Conservation (phyloP, 2,113 vertebrate species). For the Archocentrus centrarchus region DNA sequence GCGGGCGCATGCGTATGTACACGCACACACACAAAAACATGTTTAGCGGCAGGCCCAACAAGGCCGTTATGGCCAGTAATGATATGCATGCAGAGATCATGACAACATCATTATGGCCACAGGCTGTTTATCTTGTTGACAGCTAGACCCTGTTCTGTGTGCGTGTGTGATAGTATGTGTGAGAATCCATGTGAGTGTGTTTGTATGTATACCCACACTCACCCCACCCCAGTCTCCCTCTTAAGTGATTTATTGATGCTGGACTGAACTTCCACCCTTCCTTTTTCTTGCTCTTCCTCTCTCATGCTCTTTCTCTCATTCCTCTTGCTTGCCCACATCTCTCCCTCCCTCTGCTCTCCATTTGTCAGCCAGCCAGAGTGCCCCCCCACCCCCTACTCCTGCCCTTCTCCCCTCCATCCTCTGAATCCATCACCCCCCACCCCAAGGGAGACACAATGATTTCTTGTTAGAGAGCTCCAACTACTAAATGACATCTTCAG, state of each 20-base stretch:
- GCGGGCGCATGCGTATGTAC: background rate
- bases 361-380: conserved; percentile 62
- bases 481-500: conserved; percentile 82
- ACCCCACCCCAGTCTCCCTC: conserved; percentile 55
- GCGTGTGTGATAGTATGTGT: background rate
- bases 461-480: conserved; percentile 84
- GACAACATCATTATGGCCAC: conserved; percentile 78
- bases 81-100: conserved; percentile 78
- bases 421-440: conserved; percentile 73
- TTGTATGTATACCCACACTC: conserved; percentile 7
- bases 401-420: conserved; percentile 41
- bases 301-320: conserved; percentile 45
- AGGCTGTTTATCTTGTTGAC: conserved; percentile 77
- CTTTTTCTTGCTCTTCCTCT: conserved; percentile 54
- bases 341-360: conserved; percentile 58
- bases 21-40: conserved; percentile 20
- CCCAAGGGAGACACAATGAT: conserved; percentile 82
- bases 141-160: conserved; percentile 60
- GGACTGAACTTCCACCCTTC: conserved; percentile 74
- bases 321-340: conserved; percentile 47
- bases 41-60: conserved; percentile 46
- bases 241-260: conserved; percentile 81
- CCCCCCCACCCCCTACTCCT: conserved; percentile 27
- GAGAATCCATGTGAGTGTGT: background rate
- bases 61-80: conserved; percentile 68